Evolutionary conservation across 2,888 invertebrate species (phyloP).

Genomic region (Diploptera punctata): DNA sequence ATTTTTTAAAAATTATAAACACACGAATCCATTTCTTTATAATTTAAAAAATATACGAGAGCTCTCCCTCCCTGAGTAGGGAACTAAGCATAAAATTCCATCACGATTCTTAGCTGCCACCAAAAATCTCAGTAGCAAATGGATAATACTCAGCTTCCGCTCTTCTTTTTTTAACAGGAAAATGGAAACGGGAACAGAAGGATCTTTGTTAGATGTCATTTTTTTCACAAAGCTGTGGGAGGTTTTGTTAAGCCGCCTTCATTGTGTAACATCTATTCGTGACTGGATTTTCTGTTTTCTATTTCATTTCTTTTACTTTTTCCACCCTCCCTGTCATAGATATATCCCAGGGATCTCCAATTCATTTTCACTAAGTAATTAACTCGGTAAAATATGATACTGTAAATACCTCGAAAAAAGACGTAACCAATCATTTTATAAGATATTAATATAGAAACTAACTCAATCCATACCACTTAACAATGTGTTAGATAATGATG

Average conservation of each 20-base stretch:
- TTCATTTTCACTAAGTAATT: too few relatives aligned
- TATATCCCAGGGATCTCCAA: background rate
- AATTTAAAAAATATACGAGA: too few relatives aligned
- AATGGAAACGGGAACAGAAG: constrained; percentile 11
- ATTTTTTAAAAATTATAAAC: too few relatives aligned
- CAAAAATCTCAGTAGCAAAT: background rate
- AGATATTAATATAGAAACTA: too few relatives aligned
- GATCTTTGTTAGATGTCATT: background rate
- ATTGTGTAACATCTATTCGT: background rate
- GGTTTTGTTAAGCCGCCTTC: background rate
- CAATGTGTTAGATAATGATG: too few relatives aligned
- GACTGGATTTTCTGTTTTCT: constrained; percentile 17
- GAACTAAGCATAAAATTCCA: too few relatives aligned
- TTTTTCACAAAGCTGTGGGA: background rate
- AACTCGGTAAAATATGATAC: too few relatives aligned
- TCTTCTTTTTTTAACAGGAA: constrained; percentile 5
- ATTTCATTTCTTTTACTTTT: constrained; percentile 9
- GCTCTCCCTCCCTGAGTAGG: too few relatives aligned
- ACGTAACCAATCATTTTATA: too few relatives aligned
- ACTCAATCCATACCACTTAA: too few relatives aligned
- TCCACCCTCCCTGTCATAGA: constrained; percentile 1
- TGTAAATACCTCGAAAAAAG: too few relatives aligned
- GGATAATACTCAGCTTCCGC: constrained; percentile 12
- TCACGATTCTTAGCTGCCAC: background rate
- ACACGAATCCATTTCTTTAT: too few relatives aligned